These are phyloP conservation scores for Heliconius sara DNA, from an alignment of 2,888 invertebrate species.

Conservation along the genomic window DNA sequence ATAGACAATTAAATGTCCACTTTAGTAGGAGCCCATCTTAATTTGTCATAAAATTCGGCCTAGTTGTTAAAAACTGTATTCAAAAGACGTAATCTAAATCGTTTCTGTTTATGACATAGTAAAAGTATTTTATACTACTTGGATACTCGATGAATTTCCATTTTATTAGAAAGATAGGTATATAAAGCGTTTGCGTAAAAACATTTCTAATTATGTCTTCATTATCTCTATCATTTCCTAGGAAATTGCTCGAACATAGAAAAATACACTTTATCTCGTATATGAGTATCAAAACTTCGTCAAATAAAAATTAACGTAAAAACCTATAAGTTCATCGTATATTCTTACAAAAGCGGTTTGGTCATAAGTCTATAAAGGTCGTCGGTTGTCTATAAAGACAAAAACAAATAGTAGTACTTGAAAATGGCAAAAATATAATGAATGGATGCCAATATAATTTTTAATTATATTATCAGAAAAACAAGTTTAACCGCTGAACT, in stretches of 20 bases:
- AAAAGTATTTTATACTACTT: slow-evolving; percentile 3
- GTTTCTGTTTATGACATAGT: slow-evolving; percentile 9
- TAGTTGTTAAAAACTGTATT: slow-evolving; percentile 14
- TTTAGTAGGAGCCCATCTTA: background rate
- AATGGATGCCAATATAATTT: background rate
- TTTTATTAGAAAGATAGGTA: slow-evolving; percentile 3
- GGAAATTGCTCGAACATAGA: background rate
- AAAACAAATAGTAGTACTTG: background rate
- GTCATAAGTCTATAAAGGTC: no score
- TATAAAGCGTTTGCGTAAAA: background rate
- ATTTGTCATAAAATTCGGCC: background rate
- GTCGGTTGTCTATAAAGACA: no score
- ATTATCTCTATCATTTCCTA: background rate
- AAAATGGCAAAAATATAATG: background rate
- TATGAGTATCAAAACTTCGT: background rate
- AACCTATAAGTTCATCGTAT: background rate
- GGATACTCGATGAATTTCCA: background rate
- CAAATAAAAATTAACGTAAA: background rate
- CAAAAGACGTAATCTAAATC: background rate
- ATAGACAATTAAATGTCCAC: background rate
- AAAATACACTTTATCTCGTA: background rate
- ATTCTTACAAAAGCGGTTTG: background rate
- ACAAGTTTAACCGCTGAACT: background rate
- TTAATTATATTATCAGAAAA: background rate
- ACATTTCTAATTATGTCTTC: background rate